Percentiles rank a stretch among this genome's conserved stretches.
These are phyloP conservation scores for Corythaeola cristata DNA, from an alignment of 2,113 vertebrate genomes.

Conservation along the genomic window DNA sequence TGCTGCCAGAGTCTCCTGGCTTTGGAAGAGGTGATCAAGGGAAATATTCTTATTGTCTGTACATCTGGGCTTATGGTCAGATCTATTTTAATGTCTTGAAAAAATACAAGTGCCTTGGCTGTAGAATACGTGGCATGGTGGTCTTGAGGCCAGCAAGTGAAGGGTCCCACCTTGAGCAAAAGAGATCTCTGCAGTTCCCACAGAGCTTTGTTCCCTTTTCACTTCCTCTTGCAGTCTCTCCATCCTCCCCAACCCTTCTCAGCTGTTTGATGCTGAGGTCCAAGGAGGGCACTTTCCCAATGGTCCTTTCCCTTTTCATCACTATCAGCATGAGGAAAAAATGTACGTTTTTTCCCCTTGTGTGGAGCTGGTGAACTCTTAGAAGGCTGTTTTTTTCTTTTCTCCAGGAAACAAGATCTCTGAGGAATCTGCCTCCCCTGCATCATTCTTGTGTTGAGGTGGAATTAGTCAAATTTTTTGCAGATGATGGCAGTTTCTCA, in stretches of 20 bases:
- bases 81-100: background rate
- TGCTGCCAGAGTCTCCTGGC: background rate
- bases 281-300: background rate
- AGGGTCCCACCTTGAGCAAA: background rate
- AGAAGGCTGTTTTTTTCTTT: background rate
- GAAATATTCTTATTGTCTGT: background rate
- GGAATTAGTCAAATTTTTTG: background rate
- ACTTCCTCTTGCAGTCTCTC: background rate
- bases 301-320: background rate
- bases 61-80: background rate
- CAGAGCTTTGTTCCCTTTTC: background rate
- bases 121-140: too few relatives aligned
- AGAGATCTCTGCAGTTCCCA: background rate
- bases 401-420: background rate
- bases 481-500: background rate
- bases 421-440: background rate
- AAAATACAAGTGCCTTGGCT: background rate
- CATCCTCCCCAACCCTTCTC: background rate
- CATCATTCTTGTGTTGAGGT: background rate
- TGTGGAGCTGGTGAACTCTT: background rate
- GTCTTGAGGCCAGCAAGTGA: background rate
- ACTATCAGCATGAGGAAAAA: background rate
- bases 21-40: background rate
- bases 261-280: background rate
- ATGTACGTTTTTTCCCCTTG: rapidly evolving